Conservation (phyloP, 2,888 invertebrate genomes). For the Ectropis crepuscularia region DNA sequence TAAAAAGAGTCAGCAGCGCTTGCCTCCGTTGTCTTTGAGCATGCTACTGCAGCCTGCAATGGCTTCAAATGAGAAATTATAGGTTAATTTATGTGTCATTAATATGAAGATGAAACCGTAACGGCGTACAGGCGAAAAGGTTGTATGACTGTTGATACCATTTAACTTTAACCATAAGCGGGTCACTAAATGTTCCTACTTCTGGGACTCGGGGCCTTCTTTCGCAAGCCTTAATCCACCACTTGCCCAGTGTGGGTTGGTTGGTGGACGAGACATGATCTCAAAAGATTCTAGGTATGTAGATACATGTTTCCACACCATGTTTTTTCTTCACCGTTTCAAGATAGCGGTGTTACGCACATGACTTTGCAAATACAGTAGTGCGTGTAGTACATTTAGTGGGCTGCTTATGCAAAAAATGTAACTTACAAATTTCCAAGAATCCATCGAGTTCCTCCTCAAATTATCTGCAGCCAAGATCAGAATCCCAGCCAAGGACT, state of each 20-base stretch:
- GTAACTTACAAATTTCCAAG: conserved; percentile 66
- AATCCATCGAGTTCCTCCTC: conserved; percentile 55
- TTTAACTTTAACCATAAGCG: too few relatives aligned
- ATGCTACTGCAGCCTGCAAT: neutral
- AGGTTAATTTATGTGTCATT: neutral
- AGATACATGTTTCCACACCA: too few relatives aligned
- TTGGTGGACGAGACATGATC: too few relatives aligned
- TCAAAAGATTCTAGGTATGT: too few relatives aligned
- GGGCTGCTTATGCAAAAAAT: neutral
- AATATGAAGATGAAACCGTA: too few relatives aligned
- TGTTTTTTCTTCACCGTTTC: too few relatives aligned
- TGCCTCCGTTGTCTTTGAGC: neutral
- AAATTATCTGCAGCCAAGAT: conserved; percentile 72
- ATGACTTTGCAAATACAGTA: neutral
- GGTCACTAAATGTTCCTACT: too few relatives aligned
- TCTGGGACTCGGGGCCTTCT: too few relatives aligned
- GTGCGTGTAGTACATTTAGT: neutral
- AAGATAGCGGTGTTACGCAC: neutral
- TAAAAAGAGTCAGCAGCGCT: neutral
- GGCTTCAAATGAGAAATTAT: conserved; percentile 4
- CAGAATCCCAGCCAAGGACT: conserved; percentile 86
- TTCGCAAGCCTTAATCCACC: too few relatives aligned
- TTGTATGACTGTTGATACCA: too few relatives aligned
- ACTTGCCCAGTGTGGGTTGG: too few relatives aligned
- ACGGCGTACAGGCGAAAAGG: too few relatives aligned